Base-by-base conservation (phyloP, 2,113 vertebrate genomes). In the Jacana jacana region DNA sequence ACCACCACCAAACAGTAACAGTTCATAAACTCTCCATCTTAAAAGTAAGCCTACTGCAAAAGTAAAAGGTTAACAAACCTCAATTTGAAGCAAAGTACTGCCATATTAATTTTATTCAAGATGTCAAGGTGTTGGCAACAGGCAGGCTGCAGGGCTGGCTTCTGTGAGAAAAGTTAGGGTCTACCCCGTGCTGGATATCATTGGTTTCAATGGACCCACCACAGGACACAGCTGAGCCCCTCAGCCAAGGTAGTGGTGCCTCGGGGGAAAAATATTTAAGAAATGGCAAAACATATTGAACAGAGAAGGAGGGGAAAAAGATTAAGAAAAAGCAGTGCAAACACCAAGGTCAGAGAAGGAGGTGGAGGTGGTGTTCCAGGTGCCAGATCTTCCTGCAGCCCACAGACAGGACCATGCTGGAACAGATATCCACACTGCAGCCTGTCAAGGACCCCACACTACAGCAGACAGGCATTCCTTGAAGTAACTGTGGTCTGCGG, bases 171-270 rank as follows among this genome's bases (percentile, higher is more conserved):
- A 8, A 80, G 9, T 5, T 40, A 64, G 23, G n/a, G 79, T 5
- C 48, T 88, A 11, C 25, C 27, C 19, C 7, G 1, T 24, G 22
- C 17, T 69, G 55, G 30, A 44, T 19, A 11, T 1, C 33, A 46
- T 10, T 3, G 2, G 17, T 22, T 60, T 48, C 17, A 31, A 1
- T 3, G 14, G 55, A 79, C 25, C 15, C 22, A 49, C 8, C 0
- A 0, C 27, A 75, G 48, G 28, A 49, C 31, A 71, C 13, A 40
- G 51, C 30, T 52, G n/a, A 78, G 24, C 12, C 24, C 10, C 60
- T 35, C 22, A 65, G 51, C 31, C 14, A 49, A 27, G 18, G 28
- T 1, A 9, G 44, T 35, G 37, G 7, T 51, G 13, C 30, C 57
- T 55, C 82, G 51, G 30, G 19, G 19, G 40, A 79, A 88, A 46